phyloP scores from a whole-genome alignment of 2,113 vertebrate genomes.

The Cyprinodon brontotheroides region DNA sequence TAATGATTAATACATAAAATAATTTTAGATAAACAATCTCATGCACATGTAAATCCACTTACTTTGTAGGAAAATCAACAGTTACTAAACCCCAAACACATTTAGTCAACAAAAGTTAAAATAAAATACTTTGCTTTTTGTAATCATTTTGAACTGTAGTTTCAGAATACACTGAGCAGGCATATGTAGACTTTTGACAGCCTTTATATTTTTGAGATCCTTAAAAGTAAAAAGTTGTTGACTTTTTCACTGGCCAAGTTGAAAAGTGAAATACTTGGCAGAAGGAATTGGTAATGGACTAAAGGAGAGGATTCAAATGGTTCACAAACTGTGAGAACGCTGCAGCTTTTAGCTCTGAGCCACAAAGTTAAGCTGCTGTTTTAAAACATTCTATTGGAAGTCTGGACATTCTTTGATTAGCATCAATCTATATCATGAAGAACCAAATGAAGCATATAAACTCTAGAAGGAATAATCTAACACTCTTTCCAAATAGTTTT shows the following conservation, averaged over 20 bases:
- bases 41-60: background rate
- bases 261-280: background rate
- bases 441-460: background rate
- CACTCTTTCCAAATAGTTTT: background rate
- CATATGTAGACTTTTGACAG: background rate
- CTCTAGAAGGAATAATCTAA: background rate
- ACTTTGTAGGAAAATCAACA: constrained; percentile 4
- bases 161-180: background rate
- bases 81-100: background rate
- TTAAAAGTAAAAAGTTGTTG: background rate
- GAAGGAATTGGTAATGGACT: background rate
- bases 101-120: background rate
- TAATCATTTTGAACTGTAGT: too few species aligned
- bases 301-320: background rate
- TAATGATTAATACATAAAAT: background rate
- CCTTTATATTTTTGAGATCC: background rate
- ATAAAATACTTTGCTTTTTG: too few species aligned
- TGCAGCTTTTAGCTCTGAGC: background rate
- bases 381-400: background rate
- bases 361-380: background rate
- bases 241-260: background rate
- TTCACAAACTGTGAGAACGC: background rate
- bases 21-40: background rate
- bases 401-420: background rate
- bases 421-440: background rate